These are phyloP conservation scores for Drosophila sp. DNA, from an alignment of 1,140 invertebrate species.

Conservation along the genomic window DNA sequence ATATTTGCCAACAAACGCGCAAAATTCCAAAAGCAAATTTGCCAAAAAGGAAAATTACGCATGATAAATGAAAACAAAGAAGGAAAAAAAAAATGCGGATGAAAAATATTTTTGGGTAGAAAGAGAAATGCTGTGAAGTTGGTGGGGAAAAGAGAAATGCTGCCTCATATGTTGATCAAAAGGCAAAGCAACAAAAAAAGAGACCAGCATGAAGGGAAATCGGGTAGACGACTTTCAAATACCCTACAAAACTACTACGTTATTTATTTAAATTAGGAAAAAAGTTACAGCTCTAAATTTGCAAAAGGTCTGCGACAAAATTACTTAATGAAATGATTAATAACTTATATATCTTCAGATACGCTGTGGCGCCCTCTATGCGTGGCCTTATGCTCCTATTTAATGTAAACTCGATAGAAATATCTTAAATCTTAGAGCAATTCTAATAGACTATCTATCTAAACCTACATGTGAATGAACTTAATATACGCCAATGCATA, in stretches of 20 bases:
- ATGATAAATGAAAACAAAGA: constrained; percentile 63
- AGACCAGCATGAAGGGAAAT: not conserved
- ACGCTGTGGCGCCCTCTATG: too few relatives aligned
- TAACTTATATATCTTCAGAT: too few relatives aligned
- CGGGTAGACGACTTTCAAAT: not conserved
- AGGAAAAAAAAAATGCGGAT: constrained; percentile 34
- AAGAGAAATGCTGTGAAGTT: too few relatives aligned
- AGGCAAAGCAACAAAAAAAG: not conserved
- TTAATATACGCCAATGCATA: constrained; percentile 19
- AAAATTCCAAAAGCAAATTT: constrained; percentile 69
- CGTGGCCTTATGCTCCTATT: too few relatives aligned
- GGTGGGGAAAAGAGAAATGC: constrained; percentile 3
- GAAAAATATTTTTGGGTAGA: constrained; percentile 37
- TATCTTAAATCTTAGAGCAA: too few relatives aligned
- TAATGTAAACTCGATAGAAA: too few relatives aligned
- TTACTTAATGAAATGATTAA: too few relatives aligned
- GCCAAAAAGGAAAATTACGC: constrained; percentile 75
- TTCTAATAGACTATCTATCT: too few relatives aligned
- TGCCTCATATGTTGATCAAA: constrained; percentile 31
- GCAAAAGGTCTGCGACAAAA: too few relatives aligned
- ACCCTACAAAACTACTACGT: not conserved
- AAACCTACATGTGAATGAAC: too few relatives aligned
- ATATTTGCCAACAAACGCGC: constrained; percentile 66
- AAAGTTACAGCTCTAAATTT: not conserved
- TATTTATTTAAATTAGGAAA: not conserved